These are phyloP conservation scores for Triops cancriformis DNA, from an alignment of 1,140 invertebrate genomes.

Conservation along the genomic window DNA sequence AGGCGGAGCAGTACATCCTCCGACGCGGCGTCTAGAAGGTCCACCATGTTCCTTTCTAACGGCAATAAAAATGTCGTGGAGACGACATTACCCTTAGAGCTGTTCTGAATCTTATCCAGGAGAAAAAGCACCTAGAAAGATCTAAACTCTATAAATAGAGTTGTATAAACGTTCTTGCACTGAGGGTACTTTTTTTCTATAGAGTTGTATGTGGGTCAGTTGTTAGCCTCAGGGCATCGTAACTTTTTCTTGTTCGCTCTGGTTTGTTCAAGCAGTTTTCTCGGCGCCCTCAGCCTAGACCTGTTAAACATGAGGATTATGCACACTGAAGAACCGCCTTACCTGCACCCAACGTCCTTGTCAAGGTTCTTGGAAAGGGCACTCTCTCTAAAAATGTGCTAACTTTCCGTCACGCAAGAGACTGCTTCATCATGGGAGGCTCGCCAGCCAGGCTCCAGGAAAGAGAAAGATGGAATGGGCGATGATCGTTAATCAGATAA, in stretches of 20 bases:
- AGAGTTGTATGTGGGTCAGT: neutral
- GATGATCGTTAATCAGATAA: neutral
- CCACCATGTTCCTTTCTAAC: too few species aligned
- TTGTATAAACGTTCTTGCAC: neutral
- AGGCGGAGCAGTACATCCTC: neutral
- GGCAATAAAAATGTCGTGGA: neutral
- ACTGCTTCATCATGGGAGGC: neutral
- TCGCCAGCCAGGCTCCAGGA: neutral
- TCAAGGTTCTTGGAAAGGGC: neutral
- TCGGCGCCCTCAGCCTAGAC: neutral
- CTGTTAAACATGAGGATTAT: too few species aligned
- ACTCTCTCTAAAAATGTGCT: neutral
- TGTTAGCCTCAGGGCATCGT: neutral
- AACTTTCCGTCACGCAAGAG: constrained; percentile 5
- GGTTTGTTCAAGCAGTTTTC: neutral
- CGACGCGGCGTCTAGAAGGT: too few species aligned
- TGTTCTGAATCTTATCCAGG: neutral
- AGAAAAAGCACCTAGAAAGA: neutral
- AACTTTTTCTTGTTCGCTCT: neutral
- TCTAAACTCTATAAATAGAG: constrained; percentile 4
- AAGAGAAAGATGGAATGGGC: neutral
- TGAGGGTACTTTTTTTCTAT: neutral
- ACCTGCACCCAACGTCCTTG: constrained; percentile 4
- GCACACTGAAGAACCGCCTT: neutral
- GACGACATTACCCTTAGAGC: neutral